phyloP scores from a whole-genome alignment of 2,113 vertebrate species.

The Baryphthengus martii region DNA sequence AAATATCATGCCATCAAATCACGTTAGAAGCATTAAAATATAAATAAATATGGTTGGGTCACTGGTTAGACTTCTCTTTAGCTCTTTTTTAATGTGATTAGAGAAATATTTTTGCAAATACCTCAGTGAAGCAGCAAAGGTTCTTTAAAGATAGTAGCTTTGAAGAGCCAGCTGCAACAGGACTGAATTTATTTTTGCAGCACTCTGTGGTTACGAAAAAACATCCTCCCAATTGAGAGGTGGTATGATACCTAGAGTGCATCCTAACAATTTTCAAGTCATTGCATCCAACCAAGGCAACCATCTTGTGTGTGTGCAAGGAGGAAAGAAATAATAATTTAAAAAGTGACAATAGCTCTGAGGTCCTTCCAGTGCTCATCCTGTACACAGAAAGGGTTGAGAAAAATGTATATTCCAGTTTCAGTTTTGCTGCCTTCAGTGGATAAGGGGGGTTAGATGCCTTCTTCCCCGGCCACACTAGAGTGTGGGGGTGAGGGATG shows the following conservation, averaged over 20 bases:
- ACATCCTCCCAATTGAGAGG: fast-evolving
- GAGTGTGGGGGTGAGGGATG: fast-evolving
- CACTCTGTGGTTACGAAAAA: neutral
- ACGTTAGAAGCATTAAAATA: neutral
- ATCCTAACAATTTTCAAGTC: neutral
- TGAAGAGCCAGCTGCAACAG: neutral
- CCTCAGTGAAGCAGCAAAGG: neutral
- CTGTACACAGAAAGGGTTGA: neutral
- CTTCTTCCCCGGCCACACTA: no score
- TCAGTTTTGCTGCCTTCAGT: neutral
- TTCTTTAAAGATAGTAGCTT: neutral
- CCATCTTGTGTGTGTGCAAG: neutral
- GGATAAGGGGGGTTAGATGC: neutral
- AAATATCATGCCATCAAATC: neutral
- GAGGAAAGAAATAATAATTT: neutral
- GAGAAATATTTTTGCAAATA: neutral
- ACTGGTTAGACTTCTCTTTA: neutral
- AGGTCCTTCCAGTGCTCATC: neutral
- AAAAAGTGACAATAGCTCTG: neutral
- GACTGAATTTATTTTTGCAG: neutral
- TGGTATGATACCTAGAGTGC: neutral
- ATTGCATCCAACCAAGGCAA: neutral
- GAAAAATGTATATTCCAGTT: neutral
- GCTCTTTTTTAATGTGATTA: neutral
- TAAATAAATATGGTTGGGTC: neutral